These are phyloP conservation scores for Phragmatobia fuliginosa DNA, from an alignment of 2,888 invertebrate species.

Conservation along the genomic window DNA sequence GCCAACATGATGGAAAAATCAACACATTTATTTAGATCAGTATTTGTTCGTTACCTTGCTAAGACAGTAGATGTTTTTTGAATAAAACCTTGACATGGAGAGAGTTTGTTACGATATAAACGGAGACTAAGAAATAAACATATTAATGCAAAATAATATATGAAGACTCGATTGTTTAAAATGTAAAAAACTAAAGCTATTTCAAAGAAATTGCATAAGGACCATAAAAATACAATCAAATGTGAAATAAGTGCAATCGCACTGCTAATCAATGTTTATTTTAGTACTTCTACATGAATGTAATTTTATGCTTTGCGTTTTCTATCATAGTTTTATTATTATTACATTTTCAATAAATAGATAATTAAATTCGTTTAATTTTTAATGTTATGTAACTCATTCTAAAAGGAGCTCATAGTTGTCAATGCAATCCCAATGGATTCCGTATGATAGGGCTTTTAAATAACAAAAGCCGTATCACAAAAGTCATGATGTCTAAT, in stretches of 20 bases:
- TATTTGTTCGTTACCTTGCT: background rate
- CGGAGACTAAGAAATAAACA: background rate
- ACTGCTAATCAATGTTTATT: background rate
- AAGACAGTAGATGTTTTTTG: background rate
- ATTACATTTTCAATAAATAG: background rate
- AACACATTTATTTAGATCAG: conserved; percentile 35
- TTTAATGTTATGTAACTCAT: background rate
- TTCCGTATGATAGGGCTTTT: too few species aligned
- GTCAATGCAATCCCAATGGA: background rate
- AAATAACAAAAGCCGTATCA: background rate
- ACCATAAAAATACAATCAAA: background rate
- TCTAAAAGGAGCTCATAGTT: background rate
- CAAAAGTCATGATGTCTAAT: conserved; percentile 4
- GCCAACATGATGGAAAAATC: conserved; percentile 37
- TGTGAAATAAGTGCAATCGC: background rate
- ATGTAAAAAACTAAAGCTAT: background rate
- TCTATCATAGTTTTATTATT: background rate
- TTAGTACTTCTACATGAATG: background rate
- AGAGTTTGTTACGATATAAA: background rate
- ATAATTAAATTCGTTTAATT: background rate
- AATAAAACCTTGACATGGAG: background rate
- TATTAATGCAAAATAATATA: background rate
- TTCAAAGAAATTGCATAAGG: background rate
- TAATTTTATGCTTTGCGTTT: background rate
- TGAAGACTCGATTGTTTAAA: background rate